A percentile compares a stretch with the other conserved stretches of the same genome.
Evolutionary conservation across 2,797 vertebrate genomes (phyloP).

Genomic region (Sebastes itinus): DNA sequence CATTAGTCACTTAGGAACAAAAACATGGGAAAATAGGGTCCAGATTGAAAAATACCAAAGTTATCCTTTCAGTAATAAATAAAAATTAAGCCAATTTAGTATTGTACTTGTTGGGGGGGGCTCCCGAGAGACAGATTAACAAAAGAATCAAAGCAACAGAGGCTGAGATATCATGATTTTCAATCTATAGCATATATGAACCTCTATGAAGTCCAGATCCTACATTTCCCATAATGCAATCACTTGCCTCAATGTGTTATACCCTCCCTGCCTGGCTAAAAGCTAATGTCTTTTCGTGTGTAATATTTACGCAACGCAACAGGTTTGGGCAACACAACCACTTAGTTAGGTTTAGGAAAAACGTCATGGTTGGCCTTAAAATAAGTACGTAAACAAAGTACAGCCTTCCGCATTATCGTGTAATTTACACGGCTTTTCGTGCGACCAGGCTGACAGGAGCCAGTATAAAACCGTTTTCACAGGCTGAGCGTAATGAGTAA

Average conservation of each 20-base stretch:
- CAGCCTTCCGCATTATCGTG: no score
- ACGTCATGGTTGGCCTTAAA: no score
- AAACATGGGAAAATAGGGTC: no score
- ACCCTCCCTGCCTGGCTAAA: neutral
- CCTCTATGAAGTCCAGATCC: neutral
- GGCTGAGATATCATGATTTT: neutral
- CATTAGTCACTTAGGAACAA: no score
- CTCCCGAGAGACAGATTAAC: neutral
- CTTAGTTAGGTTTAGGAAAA: no score
- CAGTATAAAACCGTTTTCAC: neutral
- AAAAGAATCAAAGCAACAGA: neutral
- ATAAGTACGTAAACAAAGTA: no score
- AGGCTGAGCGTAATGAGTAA: neutral
- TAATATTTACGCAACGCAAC: no score
- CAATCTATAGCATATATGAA: neutral
- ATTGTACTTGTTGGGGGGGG: neutral
- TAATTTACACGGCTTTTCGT: no score
- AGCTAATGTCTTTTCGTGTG: neutral
- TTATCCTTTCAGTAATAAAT: no score
- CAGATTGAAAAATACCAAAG: no score
- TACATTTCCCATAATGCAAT: neutral
- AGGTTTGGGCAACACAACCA: no score
- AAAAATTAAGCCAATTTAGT: neutral
- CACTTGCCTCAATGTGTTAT: neutral
- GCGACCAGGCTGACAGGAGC: no score